Base-by-base conservation (phyloP, 2,888 invertebrate species). In the Pyrocoelia pectoralis region DNA sequence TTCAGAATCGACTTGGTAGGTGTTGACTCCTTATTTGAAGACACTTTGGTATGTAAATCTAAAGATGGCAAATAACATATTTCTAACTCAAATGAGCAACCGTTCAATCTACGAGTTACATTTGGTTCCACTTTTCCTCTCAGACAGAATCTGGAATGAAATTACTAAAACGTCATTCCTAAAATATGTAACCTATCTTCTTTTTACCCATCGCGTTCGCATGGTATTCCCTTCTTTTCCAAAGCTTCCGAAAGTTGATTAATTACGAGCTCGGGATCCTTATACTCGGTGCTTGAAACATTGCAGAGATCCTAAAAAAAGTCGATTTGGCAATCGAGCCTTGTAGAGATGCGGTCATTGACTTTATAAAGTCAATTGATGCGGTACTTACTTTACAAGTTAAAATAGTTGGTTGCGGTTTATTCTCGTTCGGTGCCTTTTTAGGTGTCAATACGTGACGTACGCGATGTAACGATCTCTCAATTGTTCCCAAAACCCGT, bases 31-130 rank as follows among this genome's bases (percentile, higher is more conserved):
- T 19, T 68, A 53, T 14, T 33, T 6, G 49, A 43, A 3, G 33
- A 2, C 9, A 33, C n/a, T n/a, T 33, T 33, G 8, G 33, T 6
- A 1, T 64, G 43, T 1, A 61, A 59, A 1, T 70, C 79, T 65
- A 82, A 71, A 33, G 80, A 78, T 10, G 85, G 84, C 10, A 87
- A 73, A 62, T 83, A 80, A 68, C 87, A 87, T 29, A 87, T 88
- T 79, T 93, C 92, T 70, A 93, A 78, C 77, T 92, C 91, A 76
- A 93, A 92, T 0, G 89, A 89, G 68, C 85, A 85, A 68, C 79
- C 73, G 70, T 78, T 63, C 66, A 78, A 75, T 65, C 68, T 77
- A 65, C 72, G 69, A 63, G 50, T 59, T 1, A 67, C 53, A 57
- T 72, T 76, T n/a, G 78, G 80, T 70, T 85, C 85, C 59, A 89